These are phyloP conservation scores for Coregonus ussuriensis DNA, from an alignment of 2,797 vertebrate species.

Conservation along the genomic window DNA sequence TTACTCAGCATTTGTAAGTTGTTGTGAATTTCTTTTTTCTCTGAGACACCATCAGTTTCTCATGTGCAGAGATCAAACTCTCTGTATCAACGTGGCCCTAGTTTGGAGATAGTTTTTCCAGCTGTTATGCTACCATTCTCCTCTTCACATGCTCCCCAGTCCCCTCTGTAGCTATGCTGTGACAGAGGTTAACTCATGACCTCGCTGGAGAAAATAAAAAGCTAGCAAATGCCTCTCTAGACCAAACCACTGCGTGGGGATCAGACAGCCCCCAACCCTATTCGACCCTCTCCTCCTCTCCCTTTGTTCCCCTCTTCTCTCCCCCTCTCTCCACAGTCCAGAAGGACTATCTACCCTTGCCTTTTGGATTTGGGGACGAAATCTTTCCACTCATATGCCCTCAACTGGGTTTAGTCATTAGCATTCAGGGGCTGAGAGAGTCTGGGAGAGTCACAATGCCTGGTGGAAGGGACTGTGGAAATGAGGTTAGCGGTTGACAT, in stretches of 20 bases:
- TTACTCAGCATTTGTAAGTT: not conserved
- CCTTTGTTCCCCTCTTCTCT: not conserved
- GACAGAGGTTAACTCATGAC: constrained; percentile 43
- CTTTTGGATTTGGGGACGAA: constrained; percentile 11
- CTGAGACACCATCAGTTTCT: not conserved
- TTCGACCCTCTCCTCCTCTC: constrained; percentile 19
- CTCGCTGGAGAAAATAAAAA: constrained; percentile 30
- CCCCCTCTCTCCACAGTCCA: not conserved
- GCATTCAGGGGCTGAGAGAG: constrained; percentile 43
- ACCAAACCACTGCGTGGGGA: not conserved
- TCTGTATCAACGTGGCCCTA: not conserved
- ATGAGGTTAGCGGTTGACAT: constrained; percentile 42
- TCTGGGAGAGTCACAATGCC: constrained; percentile 31
- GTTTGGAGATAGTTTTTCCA: not conserved
- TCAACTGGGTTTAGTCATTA: constrained; percentile 29
- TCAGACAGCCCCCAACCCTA: constrained; percentile 30
- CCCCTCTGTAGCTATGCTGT: constrained; percentile 8
- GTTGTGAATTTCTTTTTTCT: not conserved
- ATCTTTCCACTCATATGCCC: constrained; percentile 36
- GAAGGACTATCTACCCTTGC: not conserved
- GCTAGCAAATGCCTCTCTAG: constrained; percentile 10
- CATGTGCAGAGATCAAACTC: constrained; percentile 2
- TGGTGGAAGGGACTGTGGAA: constrained; percentile 46
- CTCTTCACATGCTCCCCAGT: constrained; percentile 8
- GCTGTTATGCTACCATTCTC: not conserved